Evolutionary conservation across 2,797 vertebrate genomes (phyloP).

Genomic region (Spinibarbus caldwelli): DNA sequence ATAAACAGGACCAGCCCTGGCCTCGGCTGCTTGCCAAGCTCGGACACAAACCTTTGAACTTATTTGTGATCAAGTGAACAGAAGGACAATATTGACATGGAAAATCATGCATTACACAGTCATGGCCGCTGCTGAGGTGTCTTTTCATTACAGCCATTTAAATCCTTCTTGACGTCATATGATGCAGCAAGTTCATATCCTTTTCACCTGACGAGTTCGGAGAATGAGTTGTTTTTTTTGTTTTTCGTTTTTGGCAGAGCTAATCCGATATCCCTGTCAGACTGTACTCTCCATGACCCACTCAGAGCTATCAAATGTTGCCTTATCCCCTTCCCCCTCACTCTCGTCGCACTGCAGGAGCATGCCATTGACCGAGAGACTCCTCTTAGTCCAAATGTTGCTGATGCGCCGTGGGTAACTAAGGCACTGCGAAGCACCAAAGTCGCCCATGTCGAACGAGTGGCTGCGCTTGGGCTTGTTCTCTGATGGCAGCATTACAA

Average conservation of each 20-base stretch:
- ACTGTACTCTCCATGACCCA: constrained; percentile 95
- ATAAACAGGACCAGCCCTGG: constrained; percentile 61
- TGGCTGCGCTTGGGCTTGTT: constrained; percentile 90
- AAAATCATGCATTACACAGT: constrained; percentile 75
- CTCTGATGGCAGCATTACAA: constrained; percentile 88
- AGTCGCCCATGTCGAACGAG: constrained; percentile 95
- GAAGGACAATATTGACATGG: constrained; percentile 72
- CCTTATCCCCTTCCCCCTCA: constrained; percentile 83
- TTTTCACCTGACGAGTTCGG: constrained; percentile 48
- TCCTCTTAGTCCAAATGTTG: constrained; percentile 94
- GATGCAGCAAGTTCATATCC: constrained; percentile 53
- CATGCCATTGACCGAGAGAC: constrained; percentile 93
- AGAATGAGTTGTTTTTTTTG: background rate
- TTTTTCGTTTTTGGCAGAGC: constrained; percentile 34
- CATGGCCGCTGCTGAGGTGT: constrained; percentile 54
- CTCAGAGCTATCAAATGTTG: constrained; percentile 85
- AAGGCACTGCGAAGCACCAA: constrained; percentile 71
- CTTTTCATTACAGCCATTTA: constrained; percentile 50
- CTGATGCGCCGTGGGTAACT: constrained; percentile 87
- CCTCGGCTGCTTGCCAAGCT: constrained; percentile 5
- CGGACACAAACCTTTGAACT: constrained; percentile 52
- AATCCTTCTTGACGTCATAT: constrained; percentile 57
- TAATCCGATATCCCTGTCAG: constrained; percentile 52
- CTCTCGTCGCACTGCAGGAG: constrained; percentile 89
- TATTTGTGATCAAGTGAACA: constrained; percentile 68